A percentile compares a stretch with the other conserved stretches of the same genome.
Evolutionary conservation across 2,888 invertebrate species (phyloP).

Genomic region (Eueremaeus valkanovi): DNA sequence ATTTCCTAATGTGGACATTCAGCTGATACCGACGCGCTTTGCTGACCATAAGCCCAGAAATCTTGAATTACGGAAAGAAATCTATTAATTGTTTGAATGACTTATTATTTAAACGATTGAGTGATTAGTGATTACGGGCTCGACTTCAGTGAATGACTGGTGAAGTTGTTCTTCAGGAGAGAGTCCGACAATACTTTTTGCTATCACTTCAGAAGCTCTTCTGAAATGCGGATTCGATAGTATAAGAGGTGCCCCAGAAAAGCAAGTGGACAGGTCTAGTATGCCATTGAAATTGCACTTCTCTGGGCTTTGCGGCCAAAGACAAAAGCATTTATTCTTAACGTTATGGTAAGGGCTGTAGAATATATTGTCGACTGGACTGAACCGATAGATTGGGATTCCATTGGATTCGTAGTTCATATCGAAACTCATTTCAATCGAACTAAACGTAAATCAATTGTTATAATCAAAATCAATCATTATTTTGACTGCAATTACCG

Average conservation of each 20-base stretch:
- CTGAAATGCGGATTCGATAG: constrained; percentile 43
- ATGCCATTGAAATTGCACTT: constrained; percentile 49
- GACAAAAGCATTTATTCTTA: constrained; percentile 40
- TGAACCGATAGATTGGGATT: constrained; percentile 34
- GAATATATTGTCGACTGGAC: constrained; percentile 35
- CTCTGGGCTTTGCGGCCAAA: constrained; percentile 14
- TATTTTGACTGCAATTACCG: constrained; percentile 43
- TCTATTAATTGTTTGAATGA: neutral
- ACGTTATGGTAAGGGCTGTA: constrained; percentile 25
- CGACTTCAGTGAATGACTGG: constrained; percentile 42
- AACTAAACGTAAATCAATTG: constrained; percentile 27
- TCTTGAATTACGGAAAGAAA: neutral
- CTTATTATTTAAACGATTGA: neutral
- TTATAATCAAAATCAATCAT: no score
- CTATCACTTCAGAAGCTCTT: constrained; percentile 17
- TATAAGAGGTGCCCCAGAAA: constrained; percentile 41
- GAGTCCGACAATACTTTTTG: constrained; percentile 40
- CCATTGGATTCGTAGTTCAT: constrained; percentile 1
- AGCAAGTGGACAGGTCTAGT: constrained; percentile 44
- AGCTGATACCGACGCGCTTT: constrained; percentile 18
- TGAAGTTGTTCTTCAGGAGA: constrained; percentile 41
- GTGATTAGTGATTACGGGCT: constrained; percentile 39
- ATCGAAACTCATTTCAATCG: constrained; percentile 11
- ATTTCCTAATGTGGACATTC: constrained; percentile 33
- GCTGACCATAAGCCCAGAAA: constrained; percentile 24